phyloP scores from a whole-genome alignment of 1,140 invertebrate genomes.

The Aphidius gifuensis region DNA sequence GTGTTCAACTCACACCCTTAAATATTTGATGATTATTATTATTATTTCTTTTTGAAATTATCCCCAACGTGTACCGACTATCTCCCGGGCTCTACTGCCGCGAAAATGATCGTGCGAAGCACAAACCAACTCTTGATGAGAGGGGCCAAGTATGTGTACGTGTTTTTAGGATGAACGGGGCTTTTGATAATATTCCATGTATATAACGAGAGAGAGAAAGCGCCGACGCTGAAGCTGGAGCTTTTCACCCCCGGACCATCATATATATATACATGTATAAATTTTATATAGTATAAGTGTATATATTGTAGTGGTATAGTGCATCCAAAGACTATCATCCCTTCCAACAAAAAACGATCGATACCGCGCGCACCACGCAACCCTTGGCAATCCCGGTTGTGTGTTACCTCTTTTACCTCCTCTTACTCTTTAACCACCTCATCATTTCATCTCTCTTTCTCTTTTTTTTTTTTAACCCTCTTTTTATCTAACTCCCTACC shows the following conservation, averaged over 20 bases:
- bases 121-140: not conserved
- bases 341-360: slow-evolving; percentile 33
- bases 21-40: no score
- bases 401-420: slow-evolving; percentile 38
- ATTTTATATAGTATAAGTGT: no score
- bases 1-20: no score
- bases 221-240: slow-evolving; percentile 44
- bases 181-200: no score
- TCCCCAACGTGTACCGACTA: slow-evolving; percentile 21
- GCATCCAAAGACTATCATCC: no score
- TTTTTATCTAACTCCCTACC: slow-evolving; percentile 13
- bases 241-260: slow-evolving; percentile 14
- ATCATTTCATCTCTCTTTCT: slow-evolving; percentile 23
- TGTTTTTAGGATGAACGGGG: not conserved
- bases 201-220: not conserved
- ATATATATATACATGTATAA: no score
- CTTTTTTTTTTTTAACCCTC: slow-evolving; percentile 12
- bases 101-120: slow-evolving; percentile 33
- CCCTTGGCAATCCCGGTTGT: slow-evolving; percentile 45
- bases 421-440: slow-evolving; percentile 20
- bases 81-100: slow-evolving; percentile 39
- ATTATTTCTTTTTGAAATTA: no score
- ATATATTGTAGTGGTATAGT: no score
- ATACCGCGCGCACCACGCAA: slow-evolving; percentile 49
- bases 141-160: not conserved